Conservation (phyloP, 2,113 vertebrate species). For the Ophthalmolycus amberensis region DNA sequence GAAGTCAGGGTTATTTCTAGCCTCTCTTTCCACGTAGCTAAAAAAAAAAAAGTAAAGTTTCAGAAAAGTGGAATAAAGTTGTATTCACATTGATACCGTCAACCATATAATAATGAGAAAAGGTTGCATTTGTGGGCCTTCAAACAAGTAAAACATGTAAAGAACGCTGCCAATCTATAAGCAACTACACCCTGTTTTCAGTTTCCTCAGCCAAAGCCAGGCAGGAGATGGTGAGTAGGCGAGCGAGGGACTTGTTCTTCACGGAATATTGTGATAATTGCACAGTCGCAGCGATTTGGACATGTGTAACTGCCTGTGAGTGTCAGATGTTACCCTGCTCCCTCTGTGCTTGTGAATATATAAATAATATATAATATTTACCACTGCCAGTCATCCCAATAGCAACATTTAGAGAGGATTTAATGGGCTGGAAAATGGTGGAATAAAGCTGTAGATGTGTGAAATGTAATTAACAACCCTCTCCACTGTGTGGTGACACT, state of each 20-base stretch:
- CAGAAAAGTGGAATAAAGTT: not conserved
- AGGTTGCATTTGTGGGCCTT: not conserved
- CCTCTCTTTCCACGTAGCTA: not conserved
- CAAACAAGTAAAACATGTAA: not conserved
- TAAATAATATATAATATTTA: not conserved
- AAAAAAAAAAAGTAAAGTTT: not conserved
- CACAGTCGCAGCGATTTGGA: not conserved
- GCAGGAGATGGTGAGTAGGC: not conserved
- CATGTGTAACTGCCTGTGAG: not conserved
- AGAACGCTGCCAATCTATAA: not conserved
- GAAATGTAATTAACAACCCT: constrained; percentile 10
- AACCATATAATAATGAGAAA: too few species aligned
- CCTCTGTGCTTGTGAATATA: not conserved
- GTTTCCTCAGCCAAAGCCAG: not conserved
- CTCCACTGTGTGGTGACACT: constrained; percentile 1
- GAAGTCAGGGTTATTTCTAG: constrained; percentile 44
- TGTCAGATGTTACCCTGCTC: not conserved
- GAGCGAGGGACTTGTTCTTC: not conserved
- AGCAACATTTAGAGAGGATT: not conserved
- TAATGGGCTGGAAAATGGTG: not conserved
- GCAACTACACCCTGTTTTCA: not conserved
- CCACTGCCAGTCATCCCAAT: not conserved
- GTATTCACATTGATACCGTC: not conserved
- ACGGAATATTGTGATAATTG: not conserved
- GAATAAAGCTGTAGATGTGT: constrained; percentile 10